Evolutionary conservation across 2,797 vertebrate species (phyloP).

Genomic region (Triplophysa yarkandensis): DNA sequence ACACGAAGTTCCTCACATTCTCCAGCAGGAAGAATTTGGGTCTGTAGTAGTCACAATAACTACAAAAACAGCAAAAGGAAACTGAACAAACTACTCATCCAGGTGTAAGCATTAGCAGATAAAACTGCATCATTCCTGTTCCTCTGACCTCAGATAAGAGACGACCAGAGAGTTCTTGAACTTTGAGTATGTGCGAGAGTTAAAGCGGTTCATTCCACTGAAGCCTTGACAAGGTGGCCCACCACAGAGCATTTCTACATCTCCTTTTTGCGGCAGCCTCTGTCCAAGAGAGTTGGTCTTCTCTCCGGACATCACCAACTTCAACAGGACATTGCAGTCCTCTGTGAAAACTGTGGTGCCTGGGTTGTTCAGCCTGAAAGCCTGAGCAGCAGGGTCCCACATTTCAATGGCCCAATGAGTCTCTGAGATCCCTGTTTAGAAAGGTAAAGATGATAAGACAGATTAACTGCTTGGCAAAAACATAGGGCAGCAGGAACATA

Average conservation of each 20-base stretch:
- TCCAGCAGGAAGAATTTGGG: slow-evolving; percentile 94
- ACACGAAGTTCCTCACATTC: slow-evolving; percentile 96
- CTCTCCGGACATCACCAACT: slow-evolving; percentile 94
- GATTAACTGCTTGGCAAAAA: too few relatives aligned
- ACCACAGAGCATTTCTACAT: slow-evolving; percentile 95
- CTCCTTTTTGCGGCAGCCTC: slow-evolving; percentile 92
- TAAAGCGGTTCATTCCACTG: slow-evolving; percentile 99
- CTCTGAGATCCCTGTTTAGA: slow-evolving; percentile 80
- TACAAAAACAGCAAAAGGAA: slow-evolving; percentile 58
- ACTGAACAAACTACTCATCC: neutral
- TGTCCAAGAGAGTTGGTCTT: slow-evolving; percentile 88
- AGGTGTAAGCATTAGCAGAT: neutral
- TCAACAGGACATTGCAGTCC: slow-evolving; percentile 94
- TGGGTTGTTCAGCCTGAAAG: slow-evolving; percentile 93
- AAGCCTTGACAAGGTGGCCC: slow-evolving; percentile 97
- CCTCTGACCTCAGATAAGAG: slow-evolving; percentile 91
- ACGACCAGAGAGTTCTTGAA: slow-evolving; percentile 98
- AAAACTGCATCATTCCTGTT: neutral
- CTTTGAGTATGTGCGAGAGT: slow-evolving; percentile 95
- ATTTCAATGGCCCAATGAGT: slow-evolving; percentile 96
- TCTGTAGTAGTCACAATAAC: slow-evolving; percentile 97
- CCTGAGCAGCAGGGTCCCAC: slow-evolving; percentile 98
- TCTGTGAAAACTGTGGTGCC: slow-evolving; percentile 93
- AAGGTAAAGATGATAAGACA: neutral
- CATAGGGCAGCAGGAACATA: neutral